A percentile compares a stretch with the other conserved stretches of the same genome.
Evolutionary conservation across 2,113 vertebrate genomes (phyloP).

Genomic region (Melanerpes aurifrons): DNA sequence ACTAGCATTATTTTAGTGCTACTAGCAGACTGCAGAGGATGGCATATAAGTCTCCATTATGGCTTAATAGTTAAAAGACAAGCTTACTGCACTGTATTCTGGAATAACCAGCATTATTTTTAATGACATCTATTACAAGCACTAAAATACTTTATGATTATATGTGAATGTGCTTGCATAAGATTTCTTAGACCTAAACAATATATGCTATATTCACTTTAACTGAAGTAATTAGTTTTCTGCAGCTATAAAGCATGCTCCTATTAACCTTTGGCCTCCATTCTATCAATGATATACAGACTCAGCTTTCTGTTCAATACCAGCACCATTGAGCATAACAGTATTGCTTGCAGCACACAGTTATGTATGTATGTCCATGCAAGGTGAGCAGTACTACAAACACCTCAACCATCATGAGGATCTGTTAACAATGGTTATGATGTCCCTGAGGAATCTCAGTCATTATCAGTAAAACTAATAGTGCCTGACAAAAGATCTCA

Average conservation of each 20-base stretch:
- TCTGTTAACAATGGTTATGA: background rate
- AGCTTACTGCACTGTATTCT: slow-evolving; percentile 1
- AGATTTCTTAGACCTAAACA: background rate
- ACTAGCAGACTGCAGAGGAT: background rate
- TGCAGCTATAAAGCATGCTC: background rate
- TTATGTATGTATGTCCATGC: background rate
- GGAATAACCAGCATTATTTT: slow-evolving; percentile 40
- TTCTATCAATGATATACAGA: background rate
- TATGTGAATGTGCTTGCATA: background rate
- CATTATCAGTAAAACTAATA: background rate
- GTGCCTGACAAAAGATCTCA: background rate
- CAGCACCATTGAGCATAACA: background rate
- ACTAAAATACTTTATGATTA: slow-evolving; percentile 32
- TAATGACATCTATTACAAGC: slow-evolving; percentile 46
- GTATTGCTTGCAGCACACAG: background rate
- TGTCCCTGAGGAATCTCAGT: background rate
- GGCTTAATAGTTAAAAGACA: slow-evolving; percentile 17
- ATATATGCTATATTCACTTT: background rate
- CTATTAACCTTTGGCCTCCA: background rate
- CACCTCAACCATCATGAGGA: background rate
- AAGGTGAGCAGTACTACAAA: background rate
- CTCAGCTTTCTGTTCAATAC: background rate
- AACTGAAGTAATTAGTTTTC: slow-evolving; percentile 5
- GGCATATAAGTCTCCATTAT: background rate
- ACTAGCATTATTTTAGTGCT: slow-evolving; percentile 2